phyloP scores from a whole-genome alignment of 2,113 vertebrate species.

The Bungarus multicinctus region DNA sequence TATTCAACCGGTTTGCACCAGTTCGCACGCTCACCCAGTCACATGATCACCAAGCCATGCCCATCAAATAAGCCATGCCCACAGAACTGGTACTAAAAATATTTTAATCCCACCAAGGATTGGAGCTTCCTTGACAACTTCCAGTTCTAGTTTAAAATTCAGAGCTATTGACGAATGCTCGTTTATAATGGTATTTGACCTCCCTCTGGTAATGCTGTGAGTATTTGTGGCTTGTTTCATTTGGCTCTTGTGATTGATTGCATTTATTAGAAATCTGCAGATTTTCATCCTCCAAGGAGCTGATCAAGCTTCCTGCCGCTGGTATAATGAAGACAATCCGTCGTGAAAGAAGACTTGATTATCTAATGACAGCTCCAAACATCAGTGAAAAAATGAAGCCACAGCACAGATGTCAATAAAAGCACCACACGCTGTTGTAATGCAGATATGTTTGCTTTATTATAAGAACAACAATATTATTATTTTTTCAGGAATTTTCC shows the following conservation, averaged over 20 bases:
- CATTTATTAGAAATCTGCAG: slow-evolving; percentile 31
- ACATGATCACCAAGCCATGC: no score
- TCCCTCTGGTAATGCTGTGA: background rate
- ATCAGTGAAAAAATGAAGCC: slow-evolving; percentile 54
- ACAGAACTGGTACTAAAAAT: no score
- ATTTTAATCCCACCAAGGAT: background rate
- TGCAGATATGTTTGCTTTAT: slow-evolving; percentile 41
- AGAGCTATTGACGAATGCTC: background rate
- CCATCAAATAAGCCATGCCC: no score
- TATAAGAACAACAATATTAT: slow-evolving; percentile 35
- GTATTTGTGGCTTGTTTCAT: background rate
- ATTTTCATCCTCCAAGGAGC: slow-evolving; percentile 13
- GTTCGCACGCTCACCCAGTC: no score
- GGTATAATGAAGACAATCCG: slow-evolving; percentile 25
- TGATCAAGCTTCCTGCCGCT: slow-evolving; percentile 35
- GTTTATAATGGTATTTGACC: fast-evolving
- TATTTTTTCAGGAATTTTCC: background rate
- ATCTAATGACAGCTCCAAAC: slow-evolving; percentile 57
- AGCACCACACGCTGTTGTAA: background rate
- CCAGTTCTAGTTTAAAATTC: background rate
- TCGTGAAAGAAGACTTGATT: slow-evolving; percentile 44
- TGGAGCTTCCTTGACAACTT: background rate
- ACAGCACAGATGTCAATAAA: slow-evolving; percentile 30
- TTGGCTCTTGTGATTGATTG: slow-evolving; percentile 15
- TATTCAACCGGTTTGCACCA: no score